These are phyloP conservation scores for Nycticebus coucang DNA, from an alignment of 2,113 vertebrate species.

Conservation along the genomic window DNA sequence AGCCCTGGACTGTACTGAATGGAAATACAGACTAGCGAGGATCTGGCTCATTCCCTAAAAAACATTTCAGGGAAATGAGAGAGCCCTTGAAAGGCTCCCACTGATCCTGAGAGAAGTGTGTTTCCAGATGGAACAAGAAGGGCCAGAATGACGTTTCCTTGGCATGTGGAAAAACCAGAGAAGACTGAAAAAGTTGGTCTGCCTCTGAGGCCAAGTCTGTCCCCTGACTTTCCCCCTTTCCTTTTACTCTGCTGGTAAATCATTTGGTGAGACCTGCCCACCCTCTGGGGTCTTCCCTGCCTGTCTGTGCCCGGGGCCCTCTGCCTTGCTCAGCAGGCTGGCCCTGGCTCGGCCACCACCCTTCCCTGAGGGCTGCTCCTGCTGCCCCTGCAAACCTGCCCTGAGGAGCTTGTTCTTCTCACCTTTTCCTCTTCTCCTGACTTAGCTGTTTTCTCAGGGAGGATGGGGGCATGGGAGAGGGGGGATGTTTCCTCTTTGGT, in stretches of 20 bases:
- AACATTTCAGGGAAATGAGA: background rate
- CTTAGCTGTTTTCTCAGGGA: fast-evolving
- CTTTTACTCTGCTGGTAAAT: background rate
- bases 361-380: background rate
- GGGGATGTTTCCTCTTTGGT: background rate
- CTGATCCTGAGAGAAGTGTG: background rate
- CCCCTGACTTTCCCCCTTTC: no score
- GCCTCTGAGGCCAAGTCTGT: background rate
- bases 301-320: background rate
- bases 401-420: background rate
- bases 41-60: background rate
- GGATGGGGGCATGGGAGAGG: no score
- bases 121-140: background rate
- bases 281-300: no score
- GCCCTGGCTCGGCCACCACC: no score
- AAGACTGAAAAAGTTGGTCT: background rate
- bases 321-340: background rate
- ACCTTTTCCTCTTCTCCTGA: fast-evolving
- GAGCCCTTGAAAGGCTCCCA: background rate
- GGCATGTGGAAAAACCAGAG: background rate
- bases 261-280: fast-evolving
- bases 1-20: no score
- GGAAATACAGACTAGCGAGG: background rate
- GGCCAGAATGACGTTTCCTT: background rate
- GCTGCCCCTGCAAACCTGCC: no score